Evolutionary conservation across 2,797 vertebrate species (phyloP), one percentile per base, ranked within the genome.

Genomic region (Microtus californicus): DNA sequence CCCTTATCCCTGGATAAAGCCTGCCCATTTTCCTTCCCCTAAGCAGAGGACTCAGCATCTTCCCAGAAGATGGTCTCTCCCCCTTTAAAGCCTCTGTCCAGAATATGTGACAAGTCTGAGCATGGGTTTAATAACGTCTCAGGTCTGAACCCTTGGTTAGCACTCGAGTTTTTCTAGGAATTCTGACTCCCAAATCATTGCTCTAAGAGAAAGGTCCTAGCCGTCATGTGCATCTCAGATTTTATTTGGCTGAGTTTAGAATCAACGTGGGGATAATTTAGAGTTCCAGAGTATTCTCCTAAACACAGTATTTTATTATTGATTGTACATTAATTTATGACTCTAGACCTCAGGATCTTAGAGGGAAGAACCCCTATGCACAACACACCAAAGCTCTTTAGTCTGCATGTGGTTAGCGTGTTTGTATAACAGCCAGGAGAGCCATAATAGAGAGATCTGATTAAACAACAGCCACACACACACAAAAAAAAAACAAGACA

Each of bases 211-310:
- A 37, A 91, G 11, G 10, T 65, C 67, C 85, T 54, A 29, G 1
- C 25, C 25, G 31, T 45, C 14, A 37, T 17, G 3, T 31, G 2
- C 12, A 78, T 81, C 27, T 56, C 29, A 37, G 7, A 88, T 79
- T 77, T 90, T 69, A 45, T 92, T 83, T 9, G 8, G 8, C 79
- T 67, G 86, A 80, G 87, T 94, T 95, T 59, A 7, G 48, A 94
- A 34, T 89, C 54, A 90, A 77, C 19, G 6, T 79, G 81, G 40
- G 40, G 48, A 71, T 94, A 74, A 83, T 51, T 77, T 89, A 76
- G 59, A 31, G 73, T 14, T 81, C 40, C 79, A 79, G 59, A 67
- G 2, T 34, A 56, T 54, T 96, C 40, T 11, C 1, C 51, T 54
- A 87, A 87, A 29, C 25, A 56, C 25, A n/a, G 54, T 63, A 59